Percentiles rank a stretch among this genome's conserved stretches.
phyloP scores from a whole-genome alignment of 2,113 vertebrate species.

The Candoia aspera region DNA sequence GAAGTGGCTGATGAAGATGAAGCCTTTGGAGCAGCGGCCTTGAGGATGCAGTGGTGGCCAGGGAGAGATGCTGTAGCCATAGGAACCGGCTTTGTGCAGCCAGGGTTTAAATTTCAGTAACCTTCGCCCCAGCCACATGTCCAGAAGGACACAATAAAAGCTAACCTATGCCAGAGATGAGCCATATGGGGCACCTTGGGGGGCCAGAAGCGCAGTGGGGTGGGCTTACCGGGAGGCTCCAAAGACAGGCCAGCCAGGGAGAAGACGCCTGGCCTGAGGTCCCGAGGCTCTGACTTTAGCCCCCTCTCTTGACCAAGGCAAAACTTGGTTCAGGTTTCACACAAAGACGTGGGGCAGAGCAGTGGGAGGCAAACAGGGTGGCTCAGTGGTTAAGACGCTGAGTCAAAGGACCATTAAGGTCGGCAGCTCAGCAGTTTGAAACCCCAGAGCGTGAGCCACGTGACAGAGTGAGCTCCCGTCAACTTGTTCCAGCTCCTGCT shows the following conservation, averaged over 20 bases:
- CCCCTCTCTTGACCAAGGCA: neutral
- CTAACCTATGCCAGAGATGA: neutral
- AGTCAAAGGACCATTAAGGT: too few species aligned
- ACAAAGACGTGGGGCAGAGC: neutral
- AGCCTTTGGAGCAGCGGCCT: neutral
- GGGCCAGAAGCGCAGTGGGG: neutral
- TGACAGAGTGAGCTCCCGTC: too few species aligned
- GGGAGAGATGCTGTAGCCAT: neutral
- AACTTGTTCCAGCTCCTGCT: too few species aligned
- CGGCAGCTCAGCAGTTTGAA: too few species aligned
- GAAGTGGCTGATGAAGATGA: neutral
- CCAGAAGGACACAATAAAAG: slow-evolving; percentile 12
- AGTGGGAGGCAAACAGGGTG: neutral
- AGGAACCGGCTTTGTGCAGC: neutral
- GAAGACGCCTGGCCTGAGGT: too few species aligned
- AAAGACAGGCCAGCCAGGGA: too few species aligned
- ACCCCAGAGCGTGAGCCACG: too few species aligned
- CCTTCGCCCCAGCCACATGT: neutral
- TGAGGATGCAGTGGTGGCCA: neutral
- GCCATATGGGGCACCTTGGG: neutral
- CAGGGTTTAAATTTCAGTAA: slow-evolving; percentile 26
- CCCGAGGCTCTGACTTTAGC: too few species aligned
- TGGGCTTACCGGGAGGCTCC: neutral
- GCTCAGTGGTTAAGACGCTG: too few species aligned
- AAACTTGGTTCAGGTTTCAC: neutral